Conservation (phyloP, 2,797 vertebrate species). For the Acanthopagrus latus region DNA sequence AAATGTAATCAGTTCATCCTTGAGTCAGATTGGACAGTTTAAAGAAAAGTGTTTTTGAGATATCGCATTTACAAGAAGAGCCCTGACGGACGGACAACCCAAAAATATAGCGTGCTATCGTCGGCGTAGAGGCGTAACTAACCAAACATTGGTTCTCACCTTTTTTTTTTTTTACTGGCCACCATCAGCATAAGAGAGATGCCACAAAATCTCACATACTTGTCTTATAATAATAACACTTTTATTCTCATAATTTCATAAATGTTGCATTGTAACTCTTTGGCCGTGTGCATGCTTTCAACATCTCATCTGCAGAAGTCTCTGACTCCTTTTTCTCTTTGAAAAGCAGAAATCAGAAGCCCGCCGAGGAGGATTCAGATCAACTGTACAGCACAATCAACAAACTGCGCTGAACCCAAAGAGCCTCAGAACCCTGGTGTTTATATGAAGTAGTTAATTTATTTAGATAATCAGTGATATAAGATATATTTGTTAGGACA, state of each 20-base stretch:
- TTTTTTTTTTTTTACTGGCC: too few relatives aligned
- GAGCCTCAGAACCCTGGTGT: not conserved
- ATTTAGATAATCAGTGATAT: not conserved
- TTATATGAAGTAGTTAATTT: not conserved
- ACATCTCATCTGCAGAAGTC: not conserved
- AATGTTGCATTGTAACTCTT: not conserved
- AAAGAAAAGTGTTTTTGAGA: too few relatives aligned
- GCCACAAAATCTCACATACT: too few relatives aligned
- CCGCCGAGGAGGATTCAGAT: not conserved
- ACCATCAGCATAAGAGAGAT: too few relatives aligned
- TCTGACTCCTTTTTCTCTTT: not conserved
- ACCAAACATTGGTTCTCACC: too few relatives aligned
- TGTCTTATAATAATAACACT: not conserved
- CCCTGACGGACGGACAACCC: too few relatives aligned
- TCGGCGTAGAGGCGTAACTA: too few relatives aligned
- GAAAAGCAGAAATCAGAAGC: not conserved
- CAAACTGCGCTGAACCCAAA: not conserved
- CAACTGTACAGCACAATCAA: not conserved
- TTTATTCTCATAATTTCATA: not conserved
- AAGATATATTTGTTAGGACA: not conserved
- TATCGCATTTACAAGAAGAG: too few relatives aligned
- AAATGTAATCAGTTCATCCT: too few relatives aligned
- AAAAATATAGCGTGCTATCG: too few relatives aligned
- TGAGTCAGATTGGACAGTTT: too few relatives aligned
- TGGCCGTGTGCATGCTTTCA: not conserved